Evolutionary conservation across 2,113 vertebrate genomes (phyloP), one percentile per base, ranked within the genome.

Genomic region (Lamprotornis superbus): DNA sequence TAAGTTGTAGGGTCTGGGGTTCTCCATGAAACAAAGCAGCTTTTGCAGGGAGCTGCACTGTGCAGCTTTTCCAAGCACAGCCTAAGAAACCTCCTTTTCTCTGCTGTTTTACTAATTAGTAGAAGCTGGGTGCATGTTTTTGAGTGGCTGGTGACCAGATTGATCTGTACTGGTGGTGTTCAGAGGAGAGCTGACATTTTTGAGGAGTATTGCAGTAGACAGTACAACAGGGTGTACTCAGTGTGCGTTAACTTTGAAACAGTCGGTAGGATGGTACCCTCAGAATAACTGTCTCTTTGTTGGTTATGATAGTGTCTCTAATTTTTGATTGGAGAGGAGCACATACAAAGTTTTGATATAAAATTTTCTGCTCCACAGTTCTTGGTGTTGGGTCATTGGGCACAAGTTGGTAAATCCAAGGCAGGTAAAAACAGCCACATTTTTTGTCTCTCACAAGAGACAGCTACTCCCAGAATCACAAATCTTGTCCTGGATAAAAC

Each of bases 1-100:
- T 40, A 61, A 49, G 13, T 6, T 0, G 0, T 24, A 6, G 55
- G 23, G 27, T 12, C 53, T 47, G 24, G 17, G 19, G 6, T 9
- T 82, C 70, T 85, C 37, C 7, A 7, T 59, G 47, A 39, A 37
- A 49, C 22, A 33, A 28, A 31, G 8, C 0, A 5, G 40, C n/a
- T 85, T 79, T 83, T 87, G 12, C 18, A 63, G 25, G 50, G 35
- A 82, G 37, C 53, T 39, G 33, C 40, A 16, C 25, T 65, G 30
- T 15, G 8, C 9, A 3, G 7, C 50, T 68, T 61, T 42, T 59
- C 13, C 33, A 13, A 69, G 75, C 46, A 47, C 35, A 59, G 42
- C 24, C 50, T 55, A 17, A 85, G 68, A 79, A 81, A 52, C 7
- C 2, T 30, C 18, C 7, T 77, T 69, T 82, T 68, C 40, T 37